Evolutionary conservation across 2,113 vertebrate species (phyloP), one percentile per base, ranked within the genome.

Genomic region (Zapornia atra): DNA sequence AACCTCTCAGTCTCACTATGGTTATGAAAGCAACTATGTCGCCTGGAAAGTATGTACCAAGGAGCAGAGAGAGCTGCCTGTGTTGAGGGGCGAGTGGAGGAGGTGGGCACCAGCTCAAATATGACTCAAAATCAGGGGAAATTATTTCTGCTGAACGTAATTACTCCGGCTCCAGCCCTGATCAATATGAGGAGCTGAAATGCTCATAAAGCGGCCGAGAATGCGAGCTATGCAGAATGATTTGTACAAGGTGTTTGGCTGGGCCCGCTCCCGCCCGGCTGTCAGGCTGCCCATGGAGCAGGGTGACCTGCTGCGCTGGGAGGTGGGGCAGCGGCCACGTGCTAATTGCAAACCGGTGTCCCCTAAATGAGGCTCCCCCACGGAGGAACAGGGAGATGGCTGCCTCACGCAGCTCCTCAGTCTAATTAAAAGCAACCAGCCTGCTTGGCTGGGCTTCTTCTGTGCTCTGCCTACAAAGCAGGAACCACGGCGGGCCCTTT

Each of bases 91-190:
- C 0, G 56, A 85, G 86, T 2, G 15, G 87, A 88, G 75, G 65
- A 89, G 90, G 84, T 69, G 54, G 95, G 93, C 80, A 75, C 60
- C 85, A 36, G 77, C 85, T 95, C 89, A 92, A 93, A 95, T 9
- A 96, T 96, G 94, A 96, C 96, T 97, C 95, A 96, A 96, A 96
- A 96, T 97, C 95, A 97, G 40, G 90, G 96, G 94, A 95, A 97
- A 96, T 96, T 33, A 96, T 95, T 97, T 93, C 90, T 96, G 90
- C 94, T 96, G 83, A 96, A 97, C 7, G 66, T 97, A 97, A 97
- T 97, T 96, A 75, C 95, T 93, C 72, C 68, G 95, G 97, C 97
- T 97, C 97, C 97, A 97, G 97, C 71, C 85, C 81, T 93, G 95
- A 96, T 97, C 96, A 96, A 95, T 97, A 97, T 5, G 79, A 96